Base-by-base conservation (phyloP, 2,888 invertebrate species). In the Tinea pellionella region DNA sequence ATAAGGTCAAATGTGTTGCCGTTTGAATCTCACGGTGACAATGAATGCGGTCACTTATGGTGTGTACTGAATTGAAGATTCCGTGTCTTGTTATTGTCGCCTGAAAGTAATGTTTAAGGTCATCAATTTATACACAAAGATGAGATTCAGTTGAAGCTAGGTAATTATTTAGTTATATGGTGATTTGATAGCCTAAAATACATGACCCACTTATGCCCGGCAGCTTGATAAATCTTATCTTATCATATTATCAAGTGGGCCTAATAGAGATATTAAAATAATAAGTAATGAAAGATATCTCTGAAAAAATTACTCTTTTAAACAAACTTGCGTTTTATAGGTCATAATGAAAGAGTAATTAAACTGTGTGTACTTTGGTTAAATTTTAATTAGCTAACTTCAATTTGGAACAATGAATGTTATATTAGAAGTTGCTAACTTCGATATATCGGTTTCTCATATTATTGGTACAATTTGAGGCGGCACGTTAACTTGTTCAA, bases 391-490 rank as follows among this genome's bases (percentile, higher is more conserved):
- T 53, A 53, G 53, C 4, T 12, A 53, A 53, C 53, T 53, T 53
- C 18, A 53, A 53, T 24, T 53, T 53, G 16, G 53, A 11, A 18
- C 53, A 53, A 24, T 53, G 19, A 53, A 24, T 53, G 53, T 2
- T 53, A 53, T 24, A 24, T 24, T 53, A 53, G 11, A n/a, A 53
- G 19, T 53, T 53, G 53, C 53, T 53, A 53, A 53, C 53, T 24
- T 53, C 53, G 53, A 53, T 53, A 53, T 2, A 53, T 53, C 53
- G 53, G 6, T 24, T 53, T 53, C 53, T 53, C 53, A 53, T 57
- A 57, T n/a, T n/a, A n/a, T 57, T 32, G 13, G 16, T 57, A 24
- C 13, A 57, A 57, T 57, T 57, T 32, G 57, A 57, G 15, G n/a
- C n/a, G 6, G 32, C 32, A 57, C 32, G 30, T 32, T 57, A 57